A percentile compares a stretch with the other conserved stretches of the same genome.
Conservation (phyloP, 2,888 invertebrate genomes). For the Dasypogon diadema region DNA sequence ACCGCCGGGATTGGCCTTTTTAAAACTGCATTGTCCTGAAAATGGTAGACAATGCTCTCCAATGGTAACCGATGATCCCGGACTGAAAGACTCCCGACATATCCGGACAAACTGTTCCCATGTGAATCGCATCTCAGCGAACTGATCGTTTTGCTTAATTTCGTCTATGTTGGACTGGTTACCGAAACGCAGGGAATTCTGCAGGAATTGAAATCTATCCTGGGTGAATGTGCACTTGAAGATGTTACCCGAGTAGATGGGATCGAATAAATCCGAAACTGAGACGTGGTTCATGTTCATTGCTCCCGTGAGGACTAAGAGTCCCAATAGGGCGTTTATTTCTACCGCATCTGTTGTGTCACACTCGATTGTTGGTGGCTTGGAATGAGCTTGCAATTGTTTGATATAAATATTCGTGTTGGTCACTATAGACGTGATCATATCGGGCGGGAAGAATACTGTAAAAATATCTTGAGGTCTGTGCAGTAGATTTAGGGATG, state of each 20-base stretch:
- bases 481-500: background rate
- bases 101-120: background rate
- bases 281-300: background rate
- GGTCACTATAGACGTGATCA: background rate
- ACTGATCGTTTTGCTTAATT: background rate
- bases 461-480: background rate
- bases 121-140: background rate
- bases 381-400: background rate
- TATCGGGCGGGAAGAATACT: background rate
- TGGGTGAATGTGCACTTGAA: background rate
- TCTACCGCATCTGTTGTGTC: background rate
- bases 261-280: background rate
- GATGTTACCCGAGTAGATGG: background rate
- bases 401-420: background rate
- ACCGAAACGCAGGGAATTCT: background rate
- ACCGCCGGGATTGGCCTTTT: background rate
- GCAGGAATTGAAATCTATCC: background rate
- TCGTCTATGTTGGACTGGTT: background rate
- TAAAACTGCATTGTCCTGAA: background rate
- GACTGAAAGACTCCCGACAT: background rate
- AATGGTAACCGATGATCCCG: background rate
- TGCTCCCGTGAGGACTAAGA: background rate
- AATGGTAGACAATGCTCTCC: background rate
- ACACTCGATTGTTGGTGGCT: background rate
- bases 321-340: background rate